Evolutionary conservation across 2,888 invertebrate genomes (phyloP).

Genomic region (Aleiodes testaceus): DNA sequence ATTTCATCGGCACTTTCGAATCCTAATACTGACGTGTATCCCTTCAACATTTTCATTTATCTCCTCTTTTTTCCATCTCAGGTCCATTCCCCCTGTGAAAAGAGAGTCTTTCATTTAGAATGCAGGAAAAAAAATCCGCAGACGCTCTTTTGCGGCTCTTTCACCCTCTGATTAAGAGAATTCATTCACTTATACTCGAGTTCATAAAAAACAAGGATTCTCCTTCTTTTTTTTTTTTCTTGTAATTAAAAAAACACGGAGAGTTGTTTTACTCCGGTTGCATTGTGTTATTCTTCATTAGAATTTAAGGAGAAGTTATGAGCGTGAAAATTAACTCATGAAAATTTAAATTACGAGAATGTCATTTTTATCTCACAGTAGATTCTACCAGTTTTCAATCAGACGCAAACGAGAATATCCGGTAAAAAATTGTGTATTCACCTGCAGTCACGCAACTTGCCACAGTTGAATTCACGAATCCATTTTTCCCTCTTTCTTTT

Average conservation of each 20-base stretch:
- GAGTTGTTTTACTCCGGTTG: background rate
- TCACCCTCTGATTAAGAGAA: conserved; percentile 12
- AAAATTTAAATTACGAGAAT: background rate
- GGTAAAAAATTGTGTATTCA: conserved; percentile 1
- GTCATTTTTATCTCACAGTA: too few relatives aligned
- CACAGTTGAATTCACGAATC: conserved; percentile 20
- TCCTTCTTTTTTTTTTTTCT: background rate
- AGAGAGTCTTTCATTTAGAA: background rate
- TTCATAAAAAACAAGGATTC: conserved; percentile 36
- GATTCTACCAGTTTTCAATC: conserved; percentile 1
- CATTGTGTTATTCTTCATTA: conserved; percentile 32
- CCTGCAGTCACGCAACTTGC: conserved; percentile 14
- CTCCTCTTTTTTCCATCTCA: background rate
- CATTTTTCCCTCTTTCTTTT: conserved; percentile 14
- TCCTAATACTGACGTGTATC: background rate
- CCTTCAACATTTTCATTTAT: conserved; percentile 10
- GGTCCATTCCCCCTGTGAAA: background rate
- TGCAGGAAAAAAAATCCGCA: background rate
- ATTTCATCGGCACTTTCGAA: conserved; percentile 27
- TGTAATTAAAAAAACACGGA: conserved; percentile 2
- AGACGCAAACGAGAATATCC: background rate
- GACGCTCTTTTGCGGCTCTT: background rate
- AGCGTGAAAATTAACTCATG: conserved; percentile 11
- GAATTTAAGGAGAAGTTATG: background rate
- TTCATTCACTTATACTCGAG: conserved; percentile 25